Conservation (phyloP, 2,797 vertebrate genomes). For the Gallinago stenura region DNA sequence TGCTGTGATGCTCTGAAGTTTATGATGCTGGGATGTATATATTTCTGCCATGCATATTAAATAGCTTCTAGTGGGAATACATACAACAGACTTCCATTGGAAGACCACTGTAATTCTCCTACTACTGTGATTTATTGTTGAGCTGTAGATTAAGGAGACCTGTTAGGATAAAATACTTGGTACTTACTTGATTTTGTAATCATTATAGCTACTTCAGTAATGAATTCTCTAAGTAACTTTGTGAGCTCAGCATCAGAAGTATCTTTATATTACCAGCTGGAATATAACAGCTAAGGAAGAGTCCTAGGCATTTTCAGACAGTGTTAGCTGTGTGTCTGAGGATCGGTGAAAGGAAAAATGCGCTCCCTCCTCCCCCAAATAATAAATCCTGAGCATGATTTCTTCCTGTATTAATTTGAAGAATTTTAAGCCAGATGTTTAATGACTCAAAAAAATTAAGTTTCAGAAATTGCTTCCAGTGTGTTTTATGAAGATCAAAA, state of each 20-base stretch:
- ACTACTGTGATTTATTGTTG: neutral
- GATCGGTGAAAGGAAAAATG: neutral
- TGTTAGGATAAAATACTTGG: neutral
- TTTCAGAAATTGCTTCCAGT: neutral
- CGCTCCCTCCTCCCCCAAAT: neutral
- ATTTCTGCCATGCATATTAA: neutral
- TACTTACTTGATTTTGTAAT: neutral
- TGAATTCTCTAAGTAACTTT: neutral
- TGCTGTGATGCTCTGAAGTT: neutral
- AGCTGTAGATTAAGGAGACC: neutral
- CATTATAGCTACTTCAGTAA: neutral
- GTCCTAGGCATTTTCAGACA: neutral
- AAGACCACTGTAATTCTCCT: neutral
- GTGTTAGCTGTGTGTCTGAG: neutral
- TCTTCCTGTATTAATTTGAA: neutral
- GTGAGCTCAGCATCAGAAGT: neutral
- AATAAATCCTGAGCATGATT: neutral
- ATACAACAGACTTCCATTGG: neutral
- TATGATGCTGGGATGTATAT: neutral
- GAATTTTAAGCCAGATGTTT: neutral
- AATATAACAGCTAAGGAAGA: neutral
- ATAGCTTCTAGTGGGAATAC: neutral
- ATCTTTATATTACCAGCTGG: neutral
- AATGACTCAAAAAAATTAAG: rapidly evolving
- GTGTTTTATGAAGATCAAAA: neutral